phyloP scores from a whole-genome alignment of 2,888 invertebrate species.

The Hipparchia sbordonii region DNA sequence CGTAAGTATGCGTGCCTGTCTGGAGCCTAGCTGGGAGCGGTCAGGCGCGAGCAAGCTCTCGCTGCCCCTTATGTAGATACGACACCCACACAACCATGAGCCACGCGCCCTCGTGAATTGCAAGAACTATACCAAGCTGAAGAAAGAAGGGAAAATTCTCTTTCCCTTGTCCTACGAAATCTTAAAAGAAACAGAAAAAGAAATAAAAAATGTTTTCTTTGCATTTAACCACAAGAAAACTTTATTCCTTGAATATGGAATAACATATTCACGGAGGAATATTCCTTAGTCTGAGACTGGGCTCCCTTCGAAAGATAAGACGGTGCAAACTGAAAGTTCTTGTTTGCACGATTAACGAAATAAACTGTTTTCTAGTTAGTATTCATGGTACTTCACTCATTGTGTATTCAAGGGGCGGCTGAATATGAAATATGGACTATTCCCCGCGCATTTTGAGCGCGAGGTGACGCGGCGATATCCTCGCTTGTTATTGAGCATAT shows the following conservation, averaged over 20 bases:
- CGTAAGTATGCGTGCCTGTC: too few species aligned
- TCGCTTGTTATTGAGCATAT: constrained; percentile 42
- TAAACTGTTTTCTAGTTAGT: constrained; percentile 79
- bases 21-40: too few species aligned
- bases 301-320: constrained; percentile 54
- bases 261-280: neutral
- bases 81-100: too few species aligned
- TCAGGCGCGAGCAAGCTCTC: too few species aligned
- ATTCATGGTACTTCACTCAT: constrained; percentile 76
- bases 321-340: constrained; percentile 70
- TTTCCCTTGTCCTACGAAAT: neutral
- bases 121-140: too few species aligned
- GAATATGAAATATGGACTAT: constrained; percentile 81
- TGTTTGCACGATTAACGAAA: constrained; percentile 80
- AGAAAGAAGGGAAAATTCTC: too few species aligned
- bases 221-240: neutral
- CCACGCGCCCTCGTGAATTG: too few species aligned
- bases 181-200: neutral
- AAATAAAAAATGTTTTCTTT: neutral
- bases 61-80: too few species aligned
- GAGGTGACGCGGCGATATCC: constrained; percentile 66
- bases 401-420: constrained; percentile 72
- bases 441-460: constrained; percentile 74
- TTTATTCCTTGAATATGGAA: neutral
- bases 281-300: constrained; percentile 31